Percentiles rank a stretch among this genome's conserved stretches.
phyloP scores from a whole-genome alignment of 2,888 invertebrate species.

The Macaria notata region DNA sequence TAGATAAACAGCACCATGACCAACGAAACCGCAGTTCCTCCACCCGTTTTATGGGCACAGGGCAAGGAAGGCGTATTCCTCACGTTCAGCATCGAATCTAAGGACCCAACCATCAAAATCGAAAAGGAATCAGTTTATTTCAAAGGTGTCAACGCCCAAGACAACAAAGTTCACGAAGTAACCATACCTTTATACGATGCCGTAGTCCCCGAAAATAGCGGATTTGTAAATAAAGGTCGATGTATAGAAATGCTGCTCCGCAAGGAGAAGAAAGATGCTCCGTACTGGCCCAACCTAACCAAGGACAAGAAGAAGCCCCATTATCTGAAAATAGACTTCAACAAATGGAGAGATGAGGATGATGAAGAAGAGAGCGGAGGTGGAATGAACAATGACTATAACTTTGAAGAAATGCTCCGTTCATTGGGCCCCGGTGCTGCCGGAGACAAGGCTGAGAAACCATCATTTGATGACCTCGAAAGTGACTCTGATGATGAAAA shows the following conservation, averaged over 20 bases:
- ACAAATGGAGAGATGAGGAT: slow-evolving; percentile 98
- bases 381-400: slow-evolving; percentile 60
- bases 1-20: slow-evolving; percentile 51
- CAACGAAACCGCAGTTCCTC: slow-evolving; percentile 84
- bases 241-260: slow-evolving; percentile 88
- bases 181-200: slow-evolving; percentile 92
- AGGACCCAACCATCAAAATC: slow-evolving; percentile 91
- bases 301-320: slow-evolving; percentile 95
- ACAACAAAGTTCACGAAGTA: slow-evolving; percentile 93
- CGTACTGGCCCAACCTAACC: slow-evolving; percentile 94
- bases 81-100: slow-evolving; percentile 95
- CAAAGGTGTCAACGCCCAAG: slow-evolving; percentile 92
- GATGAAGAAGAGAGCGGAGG: slow-evolving; percentile 87
- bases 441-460: slow-evolving; percentile 82
- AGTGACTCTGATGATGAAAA: slow-evolving; percentile 92
- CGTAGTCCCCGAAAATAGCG: slow-evolving; percentile 91
- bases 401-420: slow-evolving; percentile 88
- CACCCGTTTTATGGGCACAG: slow-evolving; percentile 97
- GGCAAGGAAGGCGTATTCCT: slow-evolving; percentile 91
- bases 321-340: slow-evolving; percentile 98
- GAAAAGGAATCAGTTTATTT: slow-evolving; percentile 89
- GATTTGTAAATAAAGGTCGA: slow-evolving; percentile 87
- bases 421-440: slow-evolving; percentile 84
- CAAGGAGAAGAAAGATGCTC: slow-evolving; percentile 87
- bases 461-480: slow-evolving; percentile 89